These are phyloP conservation scores for Crotalus tigris DNA, from an alignment of 2,113 vertebrate species.

Conservation along the genomic window DNA sequence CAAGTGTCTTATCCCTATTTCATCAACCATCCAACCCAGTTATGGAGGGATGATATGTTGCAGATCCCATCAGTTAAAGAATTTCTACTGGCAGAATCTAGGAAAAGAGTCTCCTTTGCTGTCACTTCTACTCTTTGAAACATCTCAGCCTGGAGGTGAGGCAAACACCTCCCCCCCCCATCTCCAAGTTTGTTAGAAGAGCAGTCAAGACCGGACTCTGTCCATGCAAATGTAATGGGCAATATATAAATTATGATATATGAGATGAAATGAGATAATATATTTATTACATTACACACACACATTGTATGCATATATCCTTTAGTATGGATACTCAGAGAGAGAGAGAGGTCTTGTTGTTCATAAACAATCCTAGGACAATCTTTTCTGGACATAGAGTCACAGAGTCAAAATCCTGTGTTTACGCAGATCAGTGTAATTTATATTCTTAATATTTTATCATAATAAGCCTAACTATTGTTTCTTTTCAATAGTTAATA, in stretches of 20 bases:
- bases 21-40: not conserved
- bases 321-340: not conserved
- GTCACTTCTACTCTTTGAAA: not conserved
- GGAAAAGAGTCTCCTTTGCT: not conserved
- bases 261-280: not conserved
- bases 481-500: constrained; percentile 25
- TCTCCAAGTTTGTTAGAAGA: not conserved
- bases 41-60: not conserved
- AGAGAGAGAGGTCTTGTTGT: not conserved
- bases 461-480: constrained; percentile 5
- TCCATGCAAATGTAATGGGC: not conserved
- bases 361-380: not conserved
- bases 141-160: not conserved
- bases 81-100: not conserved
- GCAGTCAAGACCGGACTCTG: not conserved
- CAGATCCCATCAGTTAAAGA: not conserved
- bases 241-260: not conserved
- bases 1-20: not conserved
- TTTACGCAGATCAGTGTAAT: not conserved
- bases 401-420: not conserved
- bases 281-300: not conserved
- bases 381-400: not conserved
- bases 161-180: too few relatives aligned
- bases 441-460: constrained; percentile 29
- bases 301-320: not conserved